phyloP scores from a whole-genome alignment of 2,888 invertebrate genomes.

The Melanotus villosus region DNA sequence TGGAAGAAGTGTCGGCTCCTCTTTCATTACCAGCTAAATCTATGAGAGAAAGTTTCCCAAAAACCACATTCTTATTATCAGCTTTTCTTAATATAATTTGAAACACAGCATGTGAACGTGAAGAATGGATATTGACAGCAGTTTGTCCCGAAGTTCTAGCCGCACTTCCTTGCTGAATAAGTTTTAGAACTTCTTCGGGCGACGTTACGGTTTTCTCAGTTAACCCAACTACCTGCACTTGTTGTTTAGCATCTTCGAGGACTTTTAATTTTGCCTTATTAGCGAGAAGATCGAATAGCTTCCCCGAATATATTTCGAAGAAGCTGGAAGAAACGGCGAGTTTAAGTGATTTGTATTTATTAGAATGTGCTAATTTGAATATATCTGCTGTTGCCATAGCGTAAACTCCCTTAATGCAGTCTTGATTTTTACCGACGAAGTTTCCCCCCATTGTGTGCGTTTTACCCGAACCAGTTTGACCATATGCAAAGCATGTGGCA shows the following conservation, averaged over 20 bases:
- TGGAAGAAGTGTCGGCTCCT: conserved; percentile 97
- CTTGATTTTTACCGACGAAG: conserved; percentile 94
- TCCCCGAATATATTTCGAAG: conserved; percentile 99
- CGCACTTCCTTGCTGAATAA: conserved; percentile 92
- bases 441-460: conserved; percentile 99
- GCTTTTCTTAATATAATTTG: conserved; percentile 89
- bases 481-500: conserved; percentile 99
- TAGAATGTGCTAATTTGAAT: conserved; percentile 84
- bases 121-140: conserved; percentile 97
- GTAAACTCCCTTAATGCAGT: conserved; percentile 97
- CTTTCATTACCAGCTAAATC: conserved; percentile 98
- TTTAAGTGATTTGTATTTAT: conserved; percentile 87
- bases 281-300: conserved; percentile 91
- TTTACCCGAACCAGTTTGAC: conserved; percentile 98
- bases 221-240: conserved; percentile 97
- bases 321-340: conserved; percentile 94
- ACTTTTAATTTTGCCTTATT: conserved; percentile 96
- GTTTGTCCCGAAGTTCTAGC: conserved; percentile 97
- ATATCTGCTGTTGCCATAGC: conserved; percentile 97
- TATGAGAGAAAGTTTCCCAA: conserved; percentile 99
- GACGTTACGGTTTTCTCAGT: conserved; percentile 92
- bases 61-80: conserved; percentile 84
- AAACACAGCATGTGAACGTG: conserved; percentile 98
- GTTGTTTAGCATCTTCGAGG: conserved; percentile 96
- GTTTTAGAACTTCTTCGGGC: conserved; percentile 93